Base-by-base conservation (phyloP, 2,797 vertebrate genomes). In the Malacoraja senta region DNA sequence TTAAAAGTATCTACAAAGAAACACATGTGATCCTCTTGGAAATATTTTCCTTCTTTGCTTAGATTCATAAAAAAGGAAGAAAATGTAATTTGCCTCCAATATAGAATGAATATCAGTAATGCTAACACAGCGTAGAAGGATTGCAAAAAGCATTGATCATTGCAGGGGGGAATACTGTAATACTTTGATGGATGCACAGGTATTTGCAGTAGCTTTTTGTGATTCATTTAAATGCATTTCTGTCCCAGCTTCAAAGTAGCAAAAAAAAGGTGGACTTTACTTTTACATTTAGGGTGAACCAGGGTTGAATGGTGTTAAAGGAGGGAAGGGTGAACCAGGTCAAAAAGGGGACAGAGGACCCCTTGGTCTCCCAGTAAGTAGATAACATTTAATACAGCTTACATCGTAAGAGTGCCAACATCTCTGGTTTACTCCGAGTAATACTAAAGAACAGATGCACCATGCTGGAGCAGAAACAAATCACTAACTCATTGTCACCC, bases 331-430 rank as follows among this genome's bases (percentile, higher is more conserved):
- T 95, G 98, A 99, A 96, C 94, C 97, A 93, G 98, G 99, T 96
- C 98, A 99, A 97, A 99, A 99, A 97, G 98, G 99, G 95, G 99
- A 99, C 96, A 97, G 99, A 96, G 98, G 99, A 96, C 98, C 98
- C 94, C 96, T 99, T 95, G 99, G 99, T 96, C 99, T 99, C 95
- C 98, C 99, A 94, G 99, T 99, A 97, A 99, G 98, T 99, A 97
- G 96, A 96, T 95, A 96, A 95, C 88, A 29, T 95, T 96, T 94
- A 95, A 95, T 92, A 92, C 72, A 76, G 90, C 90, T 92, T 92
- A 92, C 21, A 76, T 92, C 38, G 26, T 76, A 68, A 92, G 90
- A 92, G 90, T 76, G 76, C 94, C 93, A 95, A 93, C 94, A 95
- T 93, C 94, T 96, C 95, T 95, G 95, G 95, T 95, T 96, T 96